Evolutionary conservation across 2,113 vertebrate genomes (phyloP).

Genomic region (Hydrolagus affinis): DNA sequence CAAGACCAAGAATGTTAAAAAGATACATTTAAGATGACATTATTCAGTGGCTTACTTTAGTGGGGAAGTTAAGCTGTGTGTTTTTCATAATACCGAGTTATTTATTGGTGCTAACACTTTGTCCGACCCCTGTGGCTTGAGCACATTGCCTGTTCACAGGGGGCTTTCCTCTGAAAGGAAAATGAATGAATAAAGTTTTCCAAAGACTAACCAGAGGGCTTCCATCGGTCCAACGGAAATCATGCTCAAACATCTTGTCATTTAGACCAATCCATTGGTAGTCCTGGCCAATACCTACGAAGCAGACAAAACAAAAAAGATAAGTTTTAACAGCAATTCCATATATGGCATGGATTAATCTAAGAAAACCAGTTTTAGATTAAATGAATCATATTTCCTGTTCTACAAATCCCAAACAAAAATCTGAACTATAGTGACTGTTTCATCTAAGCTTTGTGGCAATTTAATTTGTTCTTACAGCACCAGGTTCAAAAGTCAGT

Average conservation of each 20-base stretch:
- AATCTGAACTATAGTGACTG: background rate
- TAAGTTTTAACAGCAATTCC: constrained; percentile 40
- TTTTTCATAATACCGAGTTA: background rate
- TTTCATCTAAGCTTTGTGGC: background rate
- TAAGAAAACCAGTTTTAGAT: constrained; percentile 36
- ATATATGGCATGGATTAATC: constrained; percentile 40
- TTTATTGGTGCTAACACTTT: background rate
- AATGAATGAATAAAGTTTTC: background rate
- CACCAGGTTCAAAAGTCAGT: no score
- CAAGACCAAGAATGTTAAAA: no score
- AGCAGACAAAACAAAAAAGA: constrained; percentile 41
- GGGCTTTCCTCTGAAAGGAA: background rate
- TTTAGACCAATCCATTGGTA: constrained; percentile 98
- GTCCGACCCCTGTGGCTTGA: background rate
- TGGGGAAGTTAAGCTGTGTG: background rate
- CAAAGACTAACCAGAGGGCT: constrained; percentile 71
- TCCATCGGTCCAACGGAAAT: constrained; percentile 95
- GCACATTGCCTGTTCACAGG: constrained; percentile 12
- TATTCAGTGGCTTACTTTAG: background rate
- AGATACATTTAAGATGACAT: background rate
- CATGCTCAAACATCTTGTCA: constrained; percentile 95
- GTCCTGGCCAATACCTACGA: constrained; percentile 82
- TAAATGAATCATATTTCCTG: constrained; percentile 44
- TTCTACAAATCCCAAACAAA: constrained; percentile 33
- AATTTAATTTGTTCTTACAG: no score